Evolutionary conservation across 1,140 invertebrate genomes (phyloP).

Genomic region (Apis dorsata): DNA sequence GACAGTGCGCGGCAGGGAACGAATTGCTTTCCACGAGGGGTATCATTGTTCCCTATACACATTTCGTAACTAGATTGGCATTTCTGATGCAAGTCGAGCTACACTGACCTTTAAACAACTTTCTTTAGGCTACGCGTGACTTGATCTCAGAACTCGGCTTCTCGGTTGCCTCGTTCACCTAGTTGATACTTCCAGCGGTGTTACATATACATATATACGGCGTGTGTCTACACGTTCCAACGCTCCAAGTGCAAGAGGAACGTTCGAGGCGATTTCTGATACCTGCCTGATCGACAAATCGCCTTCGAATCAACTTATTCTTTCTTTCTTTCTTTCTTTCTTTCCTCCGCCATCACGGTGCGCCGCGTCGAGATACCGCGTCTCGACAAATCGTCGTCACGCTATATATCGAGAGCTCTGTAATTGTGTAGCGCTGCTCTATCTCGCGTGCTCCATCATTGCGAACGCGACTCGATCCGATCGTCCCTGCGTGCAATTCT

Average conservation of each 20-base stretch:
- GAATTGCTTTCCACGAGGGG: slow-evolving; percentile 50
- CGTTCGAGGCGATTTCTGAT: slow-evolving; percentile 13
- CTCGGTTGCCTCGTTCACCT: slow-evolving; percentile 60
- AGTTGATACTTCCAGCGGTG: slow-evolving; percentile 44
- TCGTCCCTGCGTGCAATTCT: too few species aligned
- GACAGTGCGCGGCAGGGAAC: slow-evolving; percentile 11
- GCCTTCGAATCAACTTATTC: slow-evolving; percentile 7
- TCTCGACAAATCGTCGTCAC: slow-evolving; percentile 27
- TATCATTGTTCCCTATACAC: slow-evolving; percentile 69
- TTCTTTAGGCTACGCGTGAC: slow-evolving; percentile 73
- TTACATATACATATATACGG: slow-evolving; percentile 4
- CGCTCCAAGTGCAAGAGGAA: neutral
- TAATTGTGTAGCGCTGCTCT: neutral
- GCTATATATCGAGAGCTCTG: neutral
- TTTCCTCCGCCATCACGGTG: neutral
- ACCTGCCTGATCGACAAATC: slow-evolving; percentile 33
- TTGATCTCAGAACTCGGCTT: slow-evolving; percentile 66
- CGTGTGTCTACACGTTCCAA: neutral
- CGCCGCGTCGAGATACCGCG: neutral
- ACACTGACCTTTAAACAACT: slow-evolving; percentile 73
- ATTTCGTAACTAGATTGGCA: slow-evolving; percentile 75
- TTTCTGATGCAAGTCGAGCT: slow-evolving; percentile 71
- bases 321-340: neutral
- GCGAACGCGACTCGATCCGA: neutral
- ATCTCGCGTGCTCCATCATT: slow-evolving; percentile 6